Evolutionary conservation across 2,888 invertebrate species (phyloP).

Genomic region (Chromoteleia sp.): DNA sequence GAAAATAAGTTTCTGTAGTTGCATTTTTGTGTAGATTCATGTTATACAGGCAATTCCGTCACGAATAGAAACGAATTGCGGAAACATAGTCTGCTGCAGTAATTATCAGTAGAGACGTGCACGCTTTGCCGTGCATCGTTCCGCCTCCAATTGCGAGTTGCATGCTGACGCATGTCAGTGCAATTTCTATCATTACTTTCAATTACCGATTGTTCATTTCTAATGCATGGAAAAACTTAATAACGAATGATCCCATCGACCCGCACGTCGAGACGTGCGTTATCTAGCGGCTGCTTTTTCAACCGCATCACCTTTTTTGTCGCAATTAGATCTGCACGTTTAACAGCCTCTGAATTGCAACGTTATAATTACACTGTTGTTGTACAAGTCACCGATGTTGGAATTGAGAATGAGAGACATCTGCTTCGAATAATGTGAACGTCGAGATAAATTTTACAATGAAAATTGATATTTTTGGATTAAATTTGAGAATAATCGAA

Average conservation of each 20-base stretch:
- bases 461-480: no score
- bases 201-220: constrained; percentile 68
- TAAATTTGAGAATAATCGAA: no score
- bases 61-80: constrained; percentile 56
- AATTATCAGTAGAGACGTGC: constrained; percentile 54
- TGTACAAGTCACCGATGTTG: constrained; percentile 3
- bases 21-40: constrained; percentile 35
- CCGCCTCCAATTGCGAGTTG: constrained; percentile 53
- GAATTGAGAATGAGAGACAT: not conserved
- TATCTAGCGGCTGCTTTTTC: constrained; percentile 48
- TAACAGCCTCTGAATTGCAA: constrained; percentile 33
- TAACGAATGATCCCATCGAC: constrained; percentile 62
- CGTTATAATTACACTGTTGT: constrained; percentile 42
- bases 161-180: constrained; percentile 54
- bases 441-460: no score
- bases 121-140: constrained; percentile 60
- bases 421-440: not conserved
- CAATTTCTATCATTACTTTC: constrained; percentile 71
- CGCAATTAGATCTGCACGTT: constrained; percentile 40
- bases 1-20: constrained; percentile 37
- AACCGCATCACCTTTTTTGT: constrained; percentile 33
- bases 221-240: constrained; percentile 65
- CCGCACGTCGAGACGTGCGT: constrained; percentile 35
- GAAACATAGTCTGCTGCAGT: constrained; percentile 56
- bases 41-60: constrained; percentile 53